Evolutionary conservation across 2,797 vertebrate species (phyloP).

Genomic region (Crocodylus rhombifer): DNA sequence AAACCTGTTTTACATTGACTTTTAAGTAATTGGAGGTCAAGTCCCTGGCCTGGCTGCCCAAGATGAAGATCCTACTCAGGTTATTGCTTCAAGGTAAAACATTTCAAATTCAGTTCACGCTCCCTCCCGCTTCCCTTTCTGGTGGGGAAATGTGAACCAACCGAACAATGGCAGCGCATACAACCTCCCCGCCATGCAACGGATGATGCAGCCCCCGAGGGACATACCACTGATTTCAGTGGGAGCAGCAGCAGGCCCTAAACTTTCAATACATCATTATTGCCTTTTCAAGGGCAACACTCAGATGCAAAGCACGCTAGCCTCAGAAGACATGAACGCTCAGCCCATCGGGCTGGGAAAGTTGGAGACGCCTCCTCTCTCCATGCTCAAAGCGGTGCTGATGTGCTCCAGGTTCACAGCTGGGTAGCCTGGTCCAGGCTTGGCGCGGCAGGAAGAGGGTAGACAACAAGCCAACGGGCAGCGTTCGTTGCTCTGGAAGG

Average conservation of each 20-base stretch:
- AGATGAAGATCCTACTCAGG: not conserved
- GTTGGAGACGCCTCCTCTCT: not conserved
- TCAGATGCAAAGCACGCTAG: rapidly evolving
- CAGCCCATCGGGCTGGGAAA: not conserved
- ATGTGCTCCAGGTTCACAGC: too few species aligned
- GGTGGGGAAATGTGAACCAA: not conserved
- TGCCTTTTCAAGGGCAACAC: not conserved
- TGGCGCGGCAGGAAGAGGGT: not conserved
- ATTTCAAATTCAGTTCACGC: rapidly evolving
- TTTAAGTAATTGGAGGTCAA: not conserved
- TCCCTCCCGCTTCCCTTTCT: rapidly evolving
- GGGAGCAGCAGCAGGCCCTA: rapidly evolving
- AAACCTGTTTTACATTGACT: not conserved
- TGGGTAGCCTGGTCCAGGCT: too few species aligned
- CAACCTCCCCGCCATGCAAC: not conserved
- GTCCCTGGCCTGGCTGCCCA: not conserved
- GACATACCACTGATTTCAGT: too few species aligned
- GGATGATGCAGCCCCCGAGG: not conserved
- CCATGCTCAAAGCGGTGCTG: too few species aligned
- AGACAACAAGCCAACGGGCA: too few species aligned
- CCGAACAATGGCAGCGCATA: rapidly evolving
- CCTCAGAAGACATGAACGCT: rapidly evolving
- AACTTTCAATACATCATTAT: rapidly evolving
- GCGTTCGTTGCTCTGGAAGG: rapidly evolving
- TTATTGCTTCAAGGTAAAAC: not conserved